These are phyloP conservation scores for Pterocles gutturalis DNA, from an alignment of 2,113 vertebrate species.

Conservation along the genomic window DNA sequence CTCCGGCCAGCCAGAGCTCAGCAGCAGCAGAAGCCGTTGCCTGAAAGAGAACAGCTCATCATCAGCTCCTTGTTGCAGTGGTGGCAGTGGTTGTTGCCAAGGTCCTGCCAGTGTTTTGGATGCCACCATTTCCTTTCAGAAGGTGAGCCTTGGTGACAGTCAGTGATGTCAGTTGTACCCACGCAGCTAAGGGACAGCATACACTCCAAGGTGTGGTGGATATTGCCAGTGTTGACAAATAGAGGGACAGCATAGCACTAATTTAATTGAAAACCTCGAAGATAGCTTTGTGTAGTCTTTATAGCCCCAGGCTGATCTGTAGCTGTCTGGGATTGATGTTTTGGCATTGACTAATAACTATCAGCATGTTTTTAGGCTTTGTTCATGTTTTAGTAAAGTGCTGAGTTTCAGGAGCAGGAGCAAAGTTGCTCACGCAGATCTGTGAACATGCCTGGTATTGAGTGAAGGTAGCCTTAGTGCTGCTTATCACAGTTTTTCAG, in stretches of 20 bases:
- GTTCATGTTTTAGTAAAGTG: not conserved
- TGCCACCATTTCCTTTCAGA: not conserved
- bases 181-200: not conserved
- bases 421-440: not conserved
- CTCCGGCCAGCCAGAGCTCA: not conserved
- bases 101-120: not conserved
- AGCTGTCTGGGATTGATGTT: not conserved
- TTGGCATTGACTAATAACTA: not conserved
- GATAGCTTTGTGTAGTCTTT: not conserved
- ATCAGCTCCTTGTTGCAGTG: not conserved
- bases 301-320: not conserved
- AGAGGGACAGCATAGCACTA: not conserved
- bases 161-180: not conserved
- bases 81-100: accelerated
- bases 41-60: not conserved
- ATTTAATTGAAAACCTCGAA: not conserved
- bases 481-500: not conserved
- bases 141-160: not conserved
- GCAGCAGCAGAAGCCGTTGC: not conserved
- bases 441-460: not conserved
- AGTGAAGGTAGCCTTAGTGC: not conserved
- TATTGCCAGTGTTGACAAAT: not conserved
- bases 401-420: not conserved
- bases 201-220: not conserved
- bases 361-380: not conserved